Conservation (phyloP, 2,888 invertebrate species). For the Drosophila tripunctata region DNA sequence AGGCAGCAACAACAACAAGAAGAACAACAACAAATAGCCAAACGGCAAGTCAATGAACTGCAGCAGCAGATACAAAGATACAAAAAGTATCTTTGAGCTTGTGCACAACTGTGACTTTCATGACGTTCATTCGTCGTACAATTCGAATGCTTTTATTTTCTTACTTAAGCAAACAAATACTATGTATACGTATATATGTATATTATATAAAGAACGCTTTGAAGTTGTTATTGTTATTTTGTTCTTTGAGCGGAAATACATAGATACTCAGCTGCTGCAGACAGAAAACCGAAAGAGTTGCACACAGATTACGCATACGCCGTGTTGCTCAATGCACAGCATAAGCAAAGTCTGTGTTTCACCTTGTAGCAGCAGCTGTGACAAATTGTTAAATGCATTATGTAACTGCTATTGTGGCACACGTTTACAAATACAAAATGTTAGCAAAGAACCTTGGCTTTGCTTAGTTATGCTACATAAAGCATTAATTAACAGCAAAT, state of each 20-base stretch:
- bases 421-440: background rate
- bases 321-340: constrained; percentile 13
- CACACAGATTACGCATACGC: constrained; percentile 45
- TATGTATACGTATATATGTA: too few relatives aligned
- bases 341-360: background rate
- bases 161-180: constrained; percentile 37
- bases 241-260: constrained; percentile 38
- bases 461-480: background rate
- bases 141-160: constrained; percentile 16
- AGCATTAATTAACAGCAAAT: background rate
- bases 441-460: background rate
- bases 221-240: constrained; percentile 7
- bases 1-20: constrained; percentile 28
- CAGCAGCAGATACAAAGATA: constrained; percentile 35
- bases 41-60: constrained; percentile 54
- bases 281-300: constrained; percentile 12
- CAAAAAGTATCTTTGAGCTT: constrained; percentile 36
- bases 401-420: constrained; percentile 8
- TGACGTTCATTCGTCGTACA: constrained; percentile 37
- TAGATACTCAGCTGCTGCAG: background rate
- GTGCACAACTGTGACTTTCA: constrained; percentile 47
- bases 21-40: constrained; percentile 12
- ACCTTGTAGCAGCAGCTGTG: constrained; percentile 30
- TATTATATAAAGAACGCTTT: constrained; percentile 11
- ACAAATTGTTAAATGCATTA: constrained; percentile 13